These are phyloP conservation scores for Opisthograptis luteolata DNA, from an alignment of 2,888 invertebrate species.

Conservation along the genomic window DNA sequence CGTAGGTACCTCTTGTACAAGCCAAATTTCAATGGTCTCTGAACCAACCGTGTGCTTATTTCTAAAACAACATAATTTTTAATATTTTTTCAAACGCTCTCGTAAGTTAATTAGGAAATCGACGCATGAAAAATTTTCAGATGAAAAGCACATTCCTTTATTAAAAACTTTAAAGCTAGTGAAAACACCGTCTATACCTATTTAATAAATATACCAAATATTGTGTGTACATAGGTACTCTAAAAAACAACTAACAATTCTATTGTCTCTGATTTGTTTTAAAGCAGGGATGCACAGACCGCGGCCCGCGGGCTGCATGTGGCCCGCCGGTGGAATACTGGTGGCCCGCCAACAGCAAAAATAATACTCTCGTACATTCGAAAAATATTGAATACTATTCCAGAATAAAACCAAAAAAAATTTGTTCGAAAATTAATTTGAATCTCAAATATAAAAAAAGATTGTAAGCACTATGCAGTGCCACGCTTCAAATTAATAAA, in stretches of 20 bases:
- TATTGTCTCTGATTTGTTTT: slow-evolving; percentile 5
- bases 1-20: slow-evolving; percentile 10
- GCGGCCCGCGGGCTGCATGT: too few species aligned
- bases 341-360: too few species aligned
- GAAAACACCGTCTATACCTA: not conserved
- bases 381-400: too few species aligned
- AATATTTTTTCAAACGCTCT: not conserved
- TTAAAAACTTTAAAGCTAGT: not conserved
- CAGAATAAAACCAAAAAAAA: too few species aligned
- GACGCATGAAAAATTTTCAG: not conserved
- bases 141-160: not conserved
- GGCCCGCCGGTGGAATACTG: too few species aligned
- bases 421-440: too few species aligned
- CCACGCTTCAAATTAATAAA: too few species aligned
- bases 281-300: too few species aligned
- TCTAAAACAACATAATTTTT: not conserved
- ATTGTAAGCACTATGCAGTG: too few species aligned
- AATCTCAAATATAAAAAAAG: too few species aligned
- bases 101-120: not conserved
- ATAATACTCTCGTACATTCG: too few species aligned
- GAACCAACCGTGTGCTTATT: slow-evolving; percentile 21
- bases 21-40: slow-evolving; percentile 19
- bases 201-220: slow-evolving; percentile 12
- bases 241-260: slow-evolving; percentile 2
- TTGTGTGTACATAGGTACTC: too few species aligned